Base-by-base conservation (phyloP, 2,888 invertebrate genomes). In the Acrobasis suavella region DNA sequence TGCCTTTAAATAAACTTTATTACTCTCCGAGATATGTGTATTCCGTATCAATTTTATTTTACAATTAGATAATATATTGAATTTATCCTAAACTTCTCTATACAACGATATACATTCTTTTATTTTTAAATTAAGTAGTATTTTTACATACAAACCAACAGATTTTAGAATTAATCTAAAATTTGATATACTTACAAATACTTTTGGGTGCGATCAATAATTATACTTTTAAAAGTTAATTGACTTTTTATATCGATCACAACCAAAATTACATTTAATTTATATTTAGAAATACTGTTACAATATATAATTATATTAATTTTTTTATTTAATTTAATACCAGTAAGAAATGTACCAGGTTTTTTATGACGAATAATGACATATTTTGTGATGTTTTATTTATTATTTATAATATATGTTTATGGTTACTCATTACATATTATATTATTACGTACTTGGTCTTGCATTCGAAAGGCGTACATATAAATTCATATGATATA, bases 181-280 rank as follows among this genome's bases (percentile, higher is more conserved):
- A 69, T 69, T 32, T 62, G 69, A 49, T n/a, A 63, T 61, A 50
- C 49, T 32, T 22, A 58, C 46, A 63, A 3, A 62, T 22, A 60
- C 76, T 82, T 88, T 80, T 84, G 90, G 89, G 82, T 85, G 89
- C 88, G 89, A 91, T 90, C 88, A 90, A 89, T 84, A 66, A 66
- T 63, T 65, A 60, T 63, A 64, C 60, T 64, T 62, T 66, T 68
- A 67, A 71, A 62, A 60, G 59, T 56, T 69, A 56, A 6, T 38
- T 62, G 63, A 69, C 69, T 81, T 78, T 72, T 76, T 49, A 54
- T 32, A 82, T 91, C 89, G 89, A 91, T 91, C 90, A 83, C 89
- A 89, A 82, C 90, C 91, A 89, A 89, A 89, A 86, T 78, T 71
- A 70, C 62, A 70, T 12, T 64, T 65, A 55, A 60, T 68, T 64